phyloP scores from a whole-genome alignment of 2,113 vertebrate species.

The Pygoscelis antarcticus region DNA sequence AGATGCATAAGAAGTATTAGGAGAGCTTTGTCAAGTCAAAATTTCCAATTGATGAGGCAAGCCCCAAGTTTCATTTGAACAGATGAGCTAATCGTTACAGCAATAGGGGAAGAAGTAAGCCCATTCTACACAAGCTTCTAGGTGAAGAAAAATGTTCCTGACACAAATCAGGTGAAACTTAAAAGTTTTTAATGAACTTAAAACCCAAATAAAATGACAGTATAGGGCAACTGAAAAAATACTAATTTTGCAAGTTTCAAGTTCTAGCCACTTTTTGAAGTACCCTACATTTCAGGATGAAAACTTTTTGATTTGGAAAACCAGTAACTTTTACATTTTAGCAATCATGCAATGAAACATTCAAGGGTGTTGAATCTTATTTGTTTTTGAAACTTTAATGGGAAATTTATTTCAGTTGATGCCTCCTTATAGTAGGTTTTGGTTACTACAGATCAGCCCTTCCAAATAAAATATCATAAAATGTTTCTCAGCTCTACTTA shows the following conservation, averaged over 20 bases:
- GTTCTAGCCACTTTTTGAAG: not conserved
- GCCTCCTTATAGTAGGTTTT: not conserved
- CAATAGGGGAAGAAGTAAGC: not conserved
- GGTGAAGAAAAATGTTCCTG: not conserved
- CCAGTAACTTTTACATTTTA: not conserved
- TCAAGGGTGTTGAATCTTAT: not conserved
- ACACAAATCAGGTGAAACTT: not conserved
- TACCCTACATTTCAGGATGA: not conserved
- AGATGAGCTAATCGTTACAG: not conserved
- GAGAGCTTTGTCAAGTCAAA: not conserved
- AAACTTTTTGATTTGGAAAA: not conserved
- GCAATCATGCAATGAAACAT: not conserved
- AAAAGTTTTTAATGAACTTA: not conserved
- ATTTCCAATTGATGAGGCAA: not conserved
- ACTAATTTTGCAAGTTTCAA: not conserved
- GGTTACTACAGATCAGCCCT: not conserved
- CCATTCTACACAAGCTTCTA: not conserved
- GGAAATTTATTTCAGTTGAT: not conserved
- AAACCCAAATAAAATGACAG: not conserved
- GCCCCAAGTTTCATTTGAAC: not conserved
- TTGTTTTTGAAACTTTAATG: not conserved
- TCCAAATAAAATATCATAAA: not conserved
- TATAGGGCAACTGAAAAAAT: not conserved
- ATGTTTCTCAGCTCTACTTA: not conserved
- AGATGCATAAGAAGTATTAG: not conserved